phyloP scores from a whole-genome alignment of 2,797 vertebrate genomes.

The Cottoperca gobio region DNA sequence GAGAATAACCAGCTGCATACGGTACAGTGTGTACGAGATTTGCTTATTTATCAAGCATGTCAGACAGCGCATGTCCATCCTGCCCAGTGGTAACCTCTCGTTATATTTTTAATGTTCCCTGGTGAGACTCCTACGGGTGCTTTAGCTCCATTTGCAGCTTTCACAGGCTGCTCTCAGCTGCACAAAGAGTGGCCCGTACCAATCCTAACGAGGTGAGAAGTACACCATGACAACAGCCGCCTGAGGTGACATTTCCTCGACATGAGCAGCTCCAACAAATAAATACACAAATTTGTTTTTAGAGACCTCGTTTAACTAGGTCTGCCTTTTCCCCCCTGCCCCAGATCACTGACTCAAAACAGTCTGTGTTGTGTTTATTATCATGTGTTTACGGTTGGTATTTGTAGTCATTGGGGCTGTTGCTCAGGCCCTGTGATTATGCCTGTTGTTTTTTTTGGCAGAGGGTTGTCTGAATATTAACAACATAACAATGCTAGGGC shows the following conservation, averaged over 20 bases:
- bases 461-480: constrained; percentile 73
- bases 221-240: constrained; percentile 63
- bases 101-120: constrained; percentile 48
- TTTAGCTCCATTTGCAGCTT: constrained; percentile 55
- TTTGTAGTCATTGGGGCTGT: constrained; percentile 57
- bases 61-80: constrained; percentile 33
- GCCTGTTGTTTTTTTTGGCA: constrained; percentile 59
- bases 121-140: constrained; percentile 36
- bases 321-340: constrained; percentile 3
- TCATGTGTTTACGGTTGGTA: constrained; percentile 62
- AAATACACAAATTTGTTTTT: constrained; percentile 60
- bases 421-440: constrained; percentile 73
- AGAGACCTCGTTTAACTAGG: constrained; percentile 43
- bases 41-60: constrained; percentile 44
- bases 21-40: neutral
- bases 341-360: constrained; percentile 59
- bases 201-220: constrained; percentile 58
- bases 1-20: neutral
- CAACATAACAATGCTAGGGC: constrained; percentile 69
- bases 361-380: constrained; percentile 61
- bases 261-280: constrained; percentile 42
- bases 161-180: constrained; percentile 41
- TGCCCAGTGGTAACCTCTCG: constrained; percentile 30
- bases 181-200: constrained; percentile 37
- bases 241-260: constrained; percentile 61